Conservation (phyloP, 2,888 invertebrate genomes). For the Aporophyla lueneburgensis region DNA sequence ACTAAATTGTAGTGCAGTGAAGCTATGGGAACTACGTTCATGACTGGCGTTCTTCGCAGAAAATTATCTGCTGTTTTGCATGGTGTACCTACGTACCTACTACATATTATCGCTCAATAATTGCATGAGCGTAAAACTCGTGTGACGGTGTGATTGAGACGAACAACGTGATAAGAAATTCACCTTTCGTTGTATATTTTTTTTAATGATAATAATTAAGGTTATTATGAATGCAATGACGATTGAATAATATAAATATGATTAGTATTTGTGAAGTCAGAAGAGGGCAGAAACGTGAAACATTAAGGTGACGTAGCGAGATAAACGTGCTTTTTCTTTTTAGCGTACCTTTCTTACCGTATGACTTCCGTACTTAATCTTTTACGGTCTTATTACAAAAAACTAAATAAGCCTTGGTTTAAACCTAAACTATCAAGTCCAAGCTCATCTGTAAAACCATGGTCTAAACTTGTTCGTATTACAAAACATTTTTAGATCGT, state of each 20-base stretch:
- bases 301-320: neutral
- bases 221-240: neutral
- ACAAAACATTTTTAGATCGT: too few relatives aligned
- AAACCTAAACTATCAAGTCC: too few relatives aligned
- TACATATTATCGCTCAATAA: neutral
- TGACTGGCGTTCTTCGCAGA: neutral
- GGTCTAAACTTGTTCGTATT: too few relatives aligned
- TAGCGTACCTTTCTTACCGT: too few relatives aligned
- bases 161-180: conserved; percentile 38
- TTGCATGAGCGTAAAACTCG: conserved; percentile 14
- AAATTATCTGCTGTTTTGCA: neutral
- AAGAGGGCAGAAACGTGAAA: neutral
- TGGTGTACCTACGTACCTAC: neutral
- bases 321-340: too few relatives aligned
- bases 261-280: neutral
- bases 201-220: conserved; percentile 20
- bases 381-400: too few relatives aligned
- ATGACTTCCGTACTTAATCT: too few relatives aligned
- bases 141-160: neutral
- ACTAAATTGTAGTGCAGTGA: neutral
- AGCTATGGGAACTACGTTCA: neutral
- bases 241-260: neutral
- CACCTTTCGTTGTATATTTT: conserved; percentile 30
- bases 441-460: too few relatives aligned
- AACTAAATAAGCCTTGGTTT: too few relatives aligned